A percentile compares a stretch with the other conserved stretches of the same genome.
phyloP scores from a whole-genome alignment of 2,888 invertebrate genomes.

The Orchesella flavescens region DNA sequence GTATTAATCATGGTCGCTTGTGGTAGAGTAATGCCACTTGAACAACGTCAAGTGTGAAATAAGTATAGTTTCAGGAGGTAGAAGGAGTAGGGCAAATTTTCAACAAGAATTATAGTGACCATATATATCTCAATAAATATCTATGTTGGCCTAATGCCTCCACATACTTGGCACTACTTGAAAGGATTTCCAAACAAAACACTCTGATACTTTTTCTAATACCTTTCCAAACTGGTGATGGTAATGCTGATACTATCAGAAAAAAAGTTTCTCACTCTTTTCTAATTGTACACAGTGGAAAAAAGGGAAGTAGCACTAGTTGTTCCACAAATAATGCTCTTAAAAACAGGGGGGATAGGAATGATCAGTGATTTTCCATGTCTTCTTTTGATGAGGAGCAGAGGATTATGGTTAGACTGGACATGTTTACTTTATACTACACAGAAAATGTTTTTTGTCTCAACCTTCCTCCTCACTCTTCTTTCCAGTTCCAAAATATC shows the following conservation, averaged over 20 bases:
- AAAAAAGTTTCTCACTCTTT: no score
- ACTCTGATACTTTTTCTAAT: neutral
- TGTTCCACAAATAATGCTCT: neutral
- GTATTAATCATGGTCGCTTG: neutral
- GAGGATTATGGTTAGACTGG: conserved; percentile 3
- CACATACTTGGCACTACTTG: neutral
- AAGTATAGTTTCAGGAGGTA: neutral
- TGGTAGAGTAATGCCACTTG: neutral
- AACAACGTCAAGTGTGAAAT: neutral
- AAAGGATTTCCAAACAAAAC: neutral
- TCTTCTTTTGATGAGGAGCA: conserved; percentile 27
- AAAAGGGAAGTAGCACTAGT: no score
- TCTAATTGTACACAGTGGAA: no score
- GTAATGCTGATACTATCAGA: no score
- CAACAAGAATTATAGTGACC: neutral
- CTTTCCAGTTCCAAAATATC: no score
- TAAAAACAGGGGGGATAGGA: neutral
- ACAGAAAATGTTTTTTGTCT: no score
- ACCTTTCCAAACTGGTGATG: no score
- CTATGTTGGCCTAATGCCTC: neutral
- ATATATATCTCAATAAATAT: neutral
- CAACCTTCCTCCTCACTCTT: no score
- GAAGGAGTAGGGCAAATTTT: neutral
- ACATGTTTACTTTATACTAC: neutral
- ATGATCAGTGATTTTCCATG: conserved; percentile 33